Percentiles rank a stretch among this genome's conserved stretches.
These are phyloP conservation scores for Willowsia nigromaculata DNA, from an alignment of 2,888 invertebrate genomes.

Conservation along the genomic window DNA sequence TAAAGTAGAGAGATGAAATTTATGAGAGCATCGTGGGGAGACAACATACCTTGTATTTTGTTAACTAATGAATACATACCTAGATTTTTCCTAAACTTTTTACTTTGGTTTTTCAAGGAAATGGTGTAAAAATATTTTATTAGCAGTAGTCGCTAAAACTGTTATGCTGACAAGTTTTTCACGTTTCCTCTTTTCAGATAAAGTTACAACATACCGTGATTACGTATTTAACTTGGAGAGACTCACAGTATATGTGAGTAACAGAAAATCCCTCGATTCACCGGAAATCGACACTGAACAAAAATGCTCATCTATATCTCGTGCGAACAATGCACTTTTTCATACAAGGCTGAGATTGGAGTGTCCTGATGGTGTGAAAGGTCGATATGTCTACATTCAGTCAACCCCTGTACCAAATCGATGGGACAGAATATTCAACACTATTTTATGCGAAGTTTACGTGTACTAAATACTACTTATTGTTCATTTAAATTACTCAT, in stretches of 20 bases:
- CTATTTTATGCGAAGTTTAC: conserved; percentile 82
- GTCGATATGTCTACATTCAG: conserved; percentile 82
- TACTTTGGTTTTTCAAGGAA: no score
- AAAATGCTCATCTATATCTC: conserved; percentile 81
- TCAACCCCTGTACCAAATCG: conserved; percentile 81
- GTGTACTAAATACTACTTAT: conserved; percentile 80
- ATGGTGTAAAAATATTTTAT: no score
- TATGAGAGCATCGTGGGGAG: no score
- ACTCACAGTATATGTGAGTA: conserved; percentile 82
- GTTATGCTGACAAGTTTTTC: not conserved
- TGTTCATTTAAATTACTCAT: no score
- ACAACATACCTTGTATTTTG: no score
- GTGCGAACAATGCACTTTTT: conserved; percentile 82
- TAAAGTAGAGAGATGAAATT: not conserved
- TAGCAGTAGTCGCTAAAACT: not conserved
- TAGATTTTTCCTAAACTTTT: not conserved
- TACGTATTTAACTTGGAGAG: conserved; percentile 82
- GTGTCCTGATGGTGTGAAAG: conserved; percentile 80
- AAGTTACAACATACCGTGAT: conserved; percentile 79
- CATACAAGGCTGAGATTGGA: conserved; percentile 81
- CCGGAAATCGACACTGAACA: conserved; percentile 78
- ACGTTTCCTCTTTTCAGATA: no score
- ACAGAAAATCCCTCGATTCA: conserved; percentile 79
- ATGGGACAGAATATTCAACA: conserved; percentile 82
- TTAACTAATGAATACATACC: no score